Evolutionary conservation across 2,797 vertebrate genomes (phyloP).

Genomic region (Semaprochilodus insignis): DNA sequence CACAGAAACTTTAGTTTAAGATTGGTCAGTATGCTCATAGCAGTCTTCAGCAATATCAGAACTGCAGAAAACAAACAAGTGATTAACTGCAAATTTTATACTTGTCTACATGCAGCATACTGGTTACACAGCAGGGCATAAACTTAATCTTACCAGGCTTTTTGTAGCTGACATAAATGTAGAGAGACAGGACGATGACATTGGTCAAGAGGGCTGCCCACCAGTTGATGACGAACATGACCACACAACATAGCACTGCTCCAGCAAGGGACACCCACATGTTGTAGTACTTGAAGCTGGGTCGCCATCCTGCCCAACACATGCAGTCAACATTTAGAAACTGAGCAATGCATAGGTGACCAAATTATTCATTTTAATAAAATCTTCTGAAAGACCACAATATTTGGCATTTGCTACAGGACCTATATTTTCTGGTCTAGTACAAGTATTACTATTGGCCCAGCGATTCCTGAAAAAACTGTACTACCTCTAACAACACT

Average conservation of each 20-base stretch:
- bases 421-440: neutral
- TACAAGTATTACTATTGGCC: neutral
- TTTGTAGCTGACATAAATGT: constrained; percentile 98
- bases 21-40: too few relatives aligned
- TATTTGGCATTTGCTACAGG: neutral
- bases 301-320: constrained; percentile 89
- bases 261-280: constrained; percentile 98
- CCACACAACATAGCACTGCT: constrained; percentile 92
- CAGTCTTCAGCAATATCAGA: neutral
- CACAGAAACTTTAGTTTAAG: too few relatives aligned
- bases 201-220: constrained; percentile 95
- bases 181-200: constrained; percentile 93
- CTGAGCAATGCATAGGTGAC: too few relatives aligned
- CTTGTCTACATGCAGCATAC: neutral
- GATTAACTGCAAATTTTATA: neutral
- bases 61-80: neutral
- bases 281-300: constrained; percentile 99
- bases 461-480: neutral
- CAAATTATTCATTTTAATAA: neutral
- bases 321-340: neutral
- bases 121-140: neutral
- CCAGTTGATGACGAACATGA: constrained; percentile 99
- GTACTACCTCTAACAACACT: neutral
- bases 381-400: neutral
- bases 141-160: constrained; percentile 88